These are phyloP conservation scores for Microctenopoma lineatum DNA, from an alignment of 2,797 vertebrate species.

Conservation along the genomic window DNA sequence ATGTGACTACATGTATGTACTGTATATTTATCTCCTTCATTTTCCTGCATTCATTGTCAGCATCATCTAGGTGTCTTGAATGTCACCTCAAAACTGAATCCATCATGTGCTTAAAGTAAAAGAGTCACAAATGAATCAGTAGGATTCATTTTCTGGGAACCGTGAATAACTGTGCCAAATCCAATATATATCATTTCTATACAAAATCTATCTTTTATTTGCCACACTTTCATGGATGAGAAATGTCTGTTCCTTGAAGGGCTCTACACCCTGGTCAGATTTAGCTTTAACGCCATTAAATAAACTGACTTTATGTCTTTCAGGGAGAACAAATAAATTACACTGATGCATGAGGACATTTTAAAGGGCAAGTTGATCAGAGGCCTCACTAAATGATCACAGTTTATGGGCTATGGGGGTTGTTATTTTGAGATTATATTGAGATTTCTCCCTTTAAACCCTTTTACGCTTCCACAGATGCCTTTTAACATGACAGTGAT, in stretches of 20 bases:
- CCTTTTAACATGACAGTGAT: conserved; percentile 33
- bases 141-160: not conserved
- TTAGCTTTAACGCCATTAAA: not conserved
- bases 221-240: not conserved
- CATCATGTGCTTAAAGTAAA: too few species aligned
- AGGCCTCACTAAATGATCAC: not conserved
- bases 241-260: too few species aligned
- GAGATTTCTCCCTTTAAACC: conserved; percentile 9
- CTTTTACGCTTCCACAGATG: conserved; percentile 23
- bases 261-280: too few species aligned
- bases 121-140: not conserved
- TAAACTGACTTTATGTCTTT: not conserved
- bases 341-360: not conserved
- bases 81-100: too few species aligned
- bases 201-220: too few species aligned
- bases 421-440: not conserved
- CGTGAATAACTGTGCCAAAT: too few species aligned
- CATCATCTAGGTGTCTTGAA: too few species aligned
- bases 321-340: not conserved
- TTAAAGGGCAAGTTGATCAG: conserved; percentile 8
- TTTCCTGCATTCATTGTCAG: too few species aligned
- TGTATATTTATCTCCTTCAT: too few species aligned
- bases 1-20: too few species aligned
- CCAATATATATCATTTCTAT: too few species aligned
- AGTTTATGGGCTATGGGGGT: not conserved